Evolutionary conservation across 2,888 invertebrate genomes (phyloP).

Genomic region (Antheraea assamensis): DNA sequence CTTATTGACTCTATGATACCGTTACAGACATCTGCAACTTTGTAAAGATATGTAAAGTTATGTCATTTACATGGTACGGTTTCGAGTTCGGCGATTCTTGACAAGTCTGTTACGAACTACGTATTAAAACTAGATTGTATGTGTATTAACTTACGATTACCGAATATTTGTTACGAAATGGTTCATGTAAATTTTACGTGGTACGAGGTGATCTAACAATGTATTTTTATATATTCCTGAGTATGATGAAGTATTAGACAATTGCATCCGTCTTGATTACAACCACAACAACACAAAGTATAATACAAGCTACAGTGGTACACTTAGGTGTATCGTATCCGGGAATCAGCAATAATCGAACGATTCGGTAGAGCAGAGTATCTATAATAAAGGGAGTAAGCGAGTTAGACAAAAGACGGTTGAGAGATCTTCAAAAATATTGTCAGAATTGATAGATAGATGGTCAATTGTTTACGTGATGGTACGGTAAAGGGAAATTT

Average conservation of each 20-base stretch:
- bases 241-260: not conserved
- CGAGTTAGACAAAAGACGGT: too few relatives aligned
- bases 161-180: not conserved
- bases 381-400: too few relatives aligned
- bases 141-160: not conserved
- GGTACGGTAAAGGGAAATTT: too few relatives aligned
- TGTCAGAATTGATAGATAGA: too few relatives aligned
- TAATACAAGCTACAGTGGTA: too few relatives aligned
- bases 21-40: not conserved
- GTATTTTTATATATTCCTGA: not conserved
- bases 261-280: too few relatives aligned
- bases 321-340: too few relatives aligned
- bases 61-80: not conserved
- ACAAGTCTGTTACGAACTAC: not conserved
- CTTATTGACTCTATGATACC: not conserved
- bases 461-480: too few relatives aligned
- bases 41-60: slow-evolving; percentile 1
- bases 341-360: too few relatives aligned
- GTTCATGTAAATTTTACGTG: not conserved
- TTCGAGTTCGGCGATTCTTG: not conserved
- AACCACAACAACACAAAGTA: too few relatives aligned
- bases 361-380: too few relatives aligned
- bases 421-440: too few relatives aligned
- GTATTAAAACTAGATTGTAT: not conserved
- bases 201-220: not conserved